Evolutionary conservation across 2,113 vertebrate genomes (phyloP).

Genomic region (Rhodinocichla rosea): DNA sequence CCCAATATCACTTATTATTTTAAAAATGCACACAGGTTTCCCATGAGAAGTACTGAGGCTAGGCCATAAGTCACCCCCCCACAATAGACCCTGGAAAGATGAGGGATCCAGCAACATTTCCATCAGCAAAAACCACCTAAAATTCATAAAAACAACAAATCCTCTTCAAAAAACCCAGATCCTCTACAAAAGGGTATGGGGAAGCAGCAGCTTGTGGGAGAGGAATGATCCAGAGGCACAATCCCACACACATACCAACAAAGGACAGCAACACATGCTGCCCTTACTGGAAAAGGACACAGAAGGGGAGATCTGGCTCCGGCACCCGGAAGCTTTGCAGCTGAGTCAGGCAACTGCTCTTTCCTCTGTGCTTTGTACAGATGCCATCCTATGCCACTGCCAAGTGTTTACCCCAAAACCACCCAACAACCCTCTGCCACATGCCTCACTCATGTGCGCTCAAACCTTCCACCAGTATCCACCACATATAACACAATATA

Average conservation of each 20-base stretch:
- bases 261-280: neutral
- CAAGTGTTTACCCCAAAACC: neutral
- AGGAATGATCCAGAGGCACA: neutral
- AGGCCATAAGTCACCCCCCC: neutral
- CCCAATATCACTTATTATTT: neutral
- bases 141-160: neutral
- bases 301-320: neutral
- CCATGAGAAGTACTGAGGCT: neutral
- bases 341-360: neutral
- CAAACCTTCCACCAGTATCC: neutral
- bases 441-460: fast-evolving
- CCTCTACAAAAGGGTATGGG: neutral
- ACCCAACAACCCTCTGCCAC: neutral
- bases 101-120: neutral
- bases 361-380: neutral
- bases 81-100: neutral
- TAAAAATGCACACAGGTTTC: neutral
- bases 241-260: neutral
- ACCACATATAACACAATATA: neutral
- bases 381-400: neutral
- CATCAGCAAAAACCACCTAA: neutral
- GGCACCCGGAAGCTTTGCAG: neutral
- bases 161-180: neutral
- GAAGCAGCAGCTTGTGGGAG: neutral
- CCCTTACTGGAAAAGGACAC: neutral